These are phyloP conservation scores for Lamproptera curius DNA, from an alignment of 2,888 invertebrate species.

Conservation along the genomic window DNA sequence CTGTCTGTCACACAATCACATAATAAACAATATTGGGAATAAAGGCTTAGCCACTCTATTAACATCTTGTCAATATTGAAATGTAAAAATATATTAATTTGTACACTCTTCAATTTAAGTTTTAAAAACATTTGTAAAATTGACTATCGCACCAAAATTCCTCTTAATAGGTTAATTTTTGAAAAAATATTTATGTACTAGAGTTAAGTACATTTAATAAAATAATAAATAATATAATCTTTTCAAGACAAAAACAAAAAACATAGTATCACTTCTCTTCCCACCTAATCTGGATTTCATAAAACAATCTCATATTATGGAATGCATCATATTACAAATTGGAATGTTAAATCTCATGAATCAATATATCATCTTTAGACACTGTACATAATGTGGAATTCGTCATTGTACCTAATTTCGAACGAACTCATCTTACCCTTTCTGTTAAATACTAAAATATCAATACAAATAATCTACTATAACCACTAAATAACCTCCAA, in stretches of 20 bases:
- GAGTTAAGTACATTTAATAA: slow-evolving; percentile 59
- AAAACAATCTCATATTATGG: slow-evolving; percentile 31
- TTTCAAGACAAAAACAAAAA: slow-evolving; percentile 48
- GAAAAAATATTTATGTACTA: slow-evolving; percentile 60
- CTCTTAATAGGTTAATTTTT: slow-evolving; percentile 54
- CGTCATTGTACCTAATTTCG: slow-evolving; percentile 29
- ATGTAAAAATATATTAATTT: slow-evolving; percentile 78
- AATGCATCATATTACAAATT: slow-evolving; percentile 35
- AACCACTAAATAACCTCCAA: slow-evolving; percentile 62
- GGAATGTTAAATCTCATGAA: slow-evolving; percentile 30
- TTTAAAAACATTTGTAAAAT: slow-evolving; percentile 74
- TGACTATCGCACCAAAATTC: slow-evolving; percentile 76
- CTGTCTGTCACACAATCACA: slow-evolving; percentile 70
- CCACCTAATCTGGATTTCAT: slow-evolving; percentile 47
- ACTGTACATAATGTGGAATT: slow-evolving; percentile 20
- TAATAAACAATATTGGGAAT: slow-evolving; percentile 67
- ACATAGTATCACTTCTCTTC: slow-evolving; percentile 64
- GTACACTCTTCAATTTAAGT: slow-evolving; percentile 68
- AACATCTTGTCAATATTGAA: slow-evolving; percentile 66
- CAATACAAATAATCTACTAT: slow-evolving; percentile 57
- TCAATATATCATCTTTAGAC: slow-evolving; percentile 4
- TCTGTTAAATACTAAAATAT: slow-evolving; percentile 69
- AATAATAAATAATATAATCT: slow-evolving; percentile 55
- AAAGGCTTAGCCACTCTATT: slow-evolving; percentile 68
- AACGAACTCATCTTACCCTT: slow-evolving; percentile 45